Percentiles rank a stretch among this genome's conserved stretches.
Conservation (phyloP, 1,140 invertebrate species). For the Rhyacophila brunnea region DNA sequence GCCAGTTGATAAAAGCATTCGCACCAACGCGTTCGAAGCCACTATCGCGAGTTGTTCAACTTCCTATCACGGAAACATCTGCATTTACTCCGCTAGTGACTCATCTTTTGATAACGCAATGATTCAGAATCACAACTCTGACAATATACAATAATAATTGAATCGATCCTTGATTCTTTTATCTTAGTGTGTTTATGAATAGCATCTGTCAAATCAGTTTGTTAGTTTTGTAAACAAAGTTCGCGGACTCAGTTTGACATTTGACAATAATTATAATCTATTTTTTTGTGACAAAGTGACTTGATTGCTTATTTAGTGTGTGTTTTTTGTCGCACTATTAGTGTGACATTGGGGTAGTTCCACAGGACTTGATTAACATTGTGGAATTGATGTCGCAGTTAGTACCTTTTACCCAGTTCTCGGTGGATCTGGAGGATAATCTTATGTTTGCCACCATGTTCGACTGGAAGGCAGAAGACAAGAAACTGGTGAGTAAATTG, state of each 20-base stretch:
- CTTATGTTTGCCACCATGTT: conserved; percentile 56
- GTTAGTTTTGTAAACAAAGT: too few relatives aligned
- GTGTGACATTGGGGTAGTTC: too few relatives aligned
- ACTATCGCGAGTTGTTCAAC: not conserved
- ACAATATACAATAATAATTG: too few relatives aligned
- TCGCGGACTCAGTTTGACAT: too few relatives aligned
- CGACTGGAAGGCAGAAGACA: conserved; percentile 51
- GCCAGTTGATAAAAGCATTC: conserved; percentile 24
- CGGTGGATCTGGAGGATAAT: conserved; percentile 51
- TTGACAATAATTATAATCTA: too few relatives aligned
- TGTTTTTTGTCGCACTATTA: too few relatives aligned
- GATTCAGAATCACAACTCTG: not conserved
- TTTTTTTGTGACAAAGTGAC: too few relatives aligned
- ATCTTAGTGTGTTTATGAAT: too few relatives aligned
- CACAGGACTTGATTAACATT: too few relatives aligned
- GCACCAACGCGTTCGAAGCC: not conserved
- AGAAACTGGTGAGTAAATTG: conserved; percentile 46
- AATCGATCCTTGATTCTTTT: too few relatives aligned
- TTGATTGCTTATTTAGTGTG: too few relatives aligned
- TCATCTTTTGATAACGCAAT: conserved; percentile 12
- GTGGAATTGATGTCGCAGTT: conserved; percentile 50
- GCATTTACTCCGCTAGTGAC: not conserved
- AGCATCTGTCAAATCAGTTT: too few relatives aligned
- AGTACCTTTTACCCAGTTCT: conserved; percentile 49
- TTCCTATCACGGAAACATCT: not conserved